Conservation (phyloP, 2,797 vertebrate genomes). For the Gymnoscopelus braueri region DNA sequence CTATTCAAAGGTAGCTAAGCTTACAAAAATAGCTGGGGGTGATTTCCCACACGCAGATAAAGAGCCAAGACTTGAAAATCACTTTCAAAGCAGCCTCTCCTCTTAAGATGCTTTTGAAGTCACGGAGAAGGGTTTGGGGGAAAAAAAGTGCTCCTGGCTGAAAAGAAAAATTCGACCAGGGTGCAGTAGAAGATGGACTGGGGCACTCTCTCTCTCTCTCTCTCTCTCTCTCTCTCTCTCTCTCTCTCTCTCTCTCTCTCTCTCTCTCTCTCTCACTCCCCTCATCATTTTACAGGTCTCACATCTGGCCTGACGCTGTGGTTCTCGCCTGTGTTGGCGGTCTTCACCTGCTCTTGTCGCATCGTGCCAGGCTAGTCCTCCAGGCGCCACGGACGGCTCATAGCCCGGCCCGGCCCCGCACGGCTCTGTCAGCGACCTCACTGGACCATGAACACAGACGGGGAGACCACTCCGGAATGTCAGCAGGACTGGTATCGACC, state of each 20-base stretch:
- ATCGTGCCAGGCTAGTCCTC: constrained; percentile 51
- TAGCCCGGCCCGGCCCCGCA: constrained; percentile 40
- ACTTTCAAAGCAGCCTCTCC: constrained; percentile 72
- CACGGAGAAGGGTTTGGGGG: constrained; percentile 49
- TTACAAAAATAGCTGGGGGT: constrained; percentile 74
- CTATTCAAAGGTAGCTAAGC: constrained; percentile 77
- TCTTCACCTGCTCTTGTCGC: constrained; percentile 33
- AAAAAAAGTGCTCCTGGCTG: constrained; percentile 44
- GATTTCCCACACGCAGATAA: constrained; percentile 78
- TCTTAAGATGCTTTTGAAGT: constrained; percentile 74
- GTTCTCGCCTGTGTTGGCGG: constrained; percentile 30
- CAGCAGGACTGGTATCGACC: constrained; percentile 64
- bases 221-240: constrained; percentile 30
- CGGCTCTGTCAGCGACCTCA: constrained; percentile 78
- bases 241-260: constrained; percentile 23
- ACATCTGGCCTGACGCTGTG: constrained; percentile 16
- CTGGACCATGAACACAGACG: constrained; percentile 80
- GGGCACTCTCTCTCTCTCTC: constrained; percentile 34
- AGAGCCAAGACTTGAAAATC: constrained; percentile 71
- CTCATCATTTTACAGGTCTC: constrained; percentile 13
- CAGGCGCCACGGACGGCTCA: constrained; percentile 71
- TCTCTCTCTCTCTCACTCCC: constrained; percentile 32
- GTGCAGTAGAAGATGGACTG: constrained; percentile 41
- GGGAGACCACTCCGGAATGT: constrained; percentile 73
- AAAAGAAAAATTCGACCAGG: constrained; percentile 51